Evolutionary conservation across 2,797 vertebrate genomes (phyloP), one percentile per base, ranked within the genome.

Genomic region (Galago senegalensis): DNA sequence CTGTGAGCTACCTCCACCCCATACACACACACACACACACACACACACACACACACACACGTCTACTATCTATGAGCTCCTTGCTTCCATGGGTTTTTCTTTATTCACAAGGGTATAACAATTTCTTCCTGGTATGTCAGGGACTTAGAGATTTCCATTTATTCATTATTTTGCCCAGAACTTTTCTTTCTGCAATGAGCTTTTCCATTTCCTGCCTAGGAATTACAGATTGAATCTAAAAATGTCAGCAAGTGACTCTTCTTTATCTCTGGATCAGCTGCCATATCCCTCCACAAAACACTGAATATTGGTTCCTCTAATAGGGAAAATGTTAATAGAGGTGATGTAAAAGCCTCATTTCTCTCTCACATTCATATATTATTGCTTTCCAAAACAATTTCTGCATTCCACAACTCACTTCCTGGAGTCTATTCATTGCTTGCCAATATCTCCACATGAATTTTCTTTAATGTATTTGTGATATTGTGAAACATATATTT

Each of bases 141-240:
- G 17, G 4, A 89, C 6, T 49, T 81, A 12, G 5, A 69, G 4
- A 73, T 90, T 77, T 76, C 2, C n/a, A 79, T 5, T 84, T 93
- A 84, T 43, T 87, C 21, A 81, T 72, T 73, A 86, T 75, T 92
- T 93, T 95, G 29, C 61, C n/a, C 67, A 27, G 84, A 95, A 91
- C 4, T 53, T 56, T 91, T 94, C 91, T 92, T 5, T 73, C 31
- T 65, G 20, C 16, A 37, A 63, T 43, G n/a, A 93, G 7, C 20
- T 53, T 29, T 84, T 92, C 4, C 10, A 77, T n/a, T 94, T 87
- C 92, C 37, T 81, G 20, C 21, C 60, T 87, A 46, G 67, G 21
- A 89, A 88, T 94, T 85, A 87, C 61, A 93, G 37, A 40, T 63
- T 34, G 9, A 67, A 63, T 91, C 40, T 77, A 65, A 75, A 82